These are phyloP conservation scores for Asarcornis scutulata DNA, from an alignment of 2,113 vertebrate species.

Conservation along the genomic window DNA sequence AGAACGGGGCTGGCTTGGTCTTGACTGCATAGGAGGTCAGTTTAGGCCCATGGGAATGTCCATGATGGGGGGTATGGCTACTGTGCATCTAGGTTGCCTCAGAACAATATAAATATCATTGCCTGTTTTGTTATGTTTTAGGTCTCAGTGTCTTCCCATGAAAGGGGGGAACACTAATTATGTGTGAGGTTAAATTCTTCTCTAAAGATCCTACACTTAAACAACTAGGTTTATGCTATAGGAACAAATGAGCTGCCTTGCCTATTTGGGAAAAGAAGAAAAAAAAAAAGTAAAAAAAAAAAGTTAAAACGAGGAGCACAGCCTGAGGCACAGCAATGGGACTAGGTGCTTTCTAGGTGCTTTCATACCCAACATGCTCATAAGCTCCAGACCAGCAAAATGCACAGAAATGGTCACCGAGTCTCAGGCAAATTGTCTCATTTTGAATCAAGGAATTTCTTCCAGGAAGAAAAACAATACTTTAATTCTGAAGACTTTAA, in stretches of 20 bases:
- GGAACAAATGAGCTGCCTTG: background rate
- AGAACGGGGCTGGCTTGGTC: background rate
- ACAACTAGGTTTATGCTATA: background rate
- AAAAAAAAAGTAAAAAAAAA: background rate
- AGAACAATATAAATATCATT: accelerated
- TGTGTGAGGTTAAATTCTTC: background rate
- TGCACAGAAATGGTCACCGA: background rate
- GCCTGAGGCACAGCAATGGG: background rate
- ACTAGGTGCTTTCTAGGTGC: background rate
- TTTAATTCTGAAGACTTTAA: background rate
- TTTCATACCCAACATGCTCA: background rate
- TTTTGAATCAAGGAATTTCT: background rate
- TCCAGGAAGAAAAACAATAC: background rate
- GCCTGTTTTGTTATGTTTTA: background rate
- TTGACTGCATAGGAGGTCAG: background rate
- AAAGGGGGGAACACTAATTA: background rate
- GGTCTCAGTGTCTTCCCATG: background rate
- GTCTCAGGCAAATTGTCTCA: background rate
- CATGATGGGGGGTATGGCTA: accelerated
- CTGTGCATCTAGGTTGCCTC: background rate
- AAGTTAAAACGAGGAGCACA: background rate
- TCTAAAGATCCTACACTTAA: background rate
- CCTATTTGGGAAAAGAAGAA: background rate
- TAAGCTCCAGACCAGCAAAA: background rate
- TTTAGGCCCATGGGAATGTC: background rate